These are phyloP conservation scores for Heliopora coerulea DNA, from an alignment of 92 coral and sea anemone species.

Conservation along the genomic window DNA sequence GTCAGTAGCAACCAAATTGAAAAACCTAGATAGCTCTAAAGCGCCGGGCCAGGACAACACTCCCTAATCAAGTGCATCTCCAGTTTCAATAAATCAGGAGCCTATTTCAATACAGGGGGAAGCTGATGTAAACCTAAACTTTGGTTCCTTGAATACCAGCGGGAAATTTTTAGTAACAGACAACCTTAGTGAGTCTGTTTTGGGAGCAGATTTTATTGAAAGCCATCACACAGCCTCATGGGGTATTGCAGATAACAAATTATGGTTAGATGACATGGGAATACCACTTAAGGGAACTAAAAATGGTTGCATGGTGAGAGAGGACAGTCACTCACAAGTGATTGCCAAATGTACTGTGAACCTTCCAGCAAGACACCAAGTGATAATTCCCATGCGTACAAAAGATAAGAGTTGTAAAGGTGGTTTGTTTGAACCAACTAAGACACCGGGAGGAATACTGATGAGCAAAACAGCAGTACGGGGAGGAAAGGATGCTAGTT, in stretches of 20 bases:
- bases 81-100: slow-evolving; percentile 44
- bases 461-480: slow-evolving; percentile 54
- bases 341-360: slow-evolving; percentile 54
- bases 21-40: too few species aligned
- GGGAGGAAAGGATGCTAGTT: slow-evolving; percentile 54
- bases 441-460: slow-evolving; percentile 50
- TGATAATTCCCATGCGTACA: slow-evolving; percentile 51
- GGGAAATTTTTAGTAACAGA: slow-evolving; percentile 46
- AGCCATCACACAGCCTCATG: slow-evolving; percentile 51
- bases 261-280: slow-evolving; percentile 50
- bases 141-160: slow-evolving; percentile 37
- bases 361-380: slow-evolving; percentile 56
- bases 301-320: slow-evolving; percentile 40
- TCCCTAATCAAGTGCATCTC: too few species aligned
- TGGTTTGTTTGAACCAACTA: slow-evolving; percentile 52
- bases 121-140: slow-evolving; percentile 38
- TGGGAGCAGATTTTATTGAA: slow-evolving; percentile 50
- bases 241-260: slow-evolving; percentile 46
- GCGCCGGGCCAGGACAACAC: too few species aligned
- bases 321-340: slow-evolving; percentile 47
- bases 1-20: too few species aligned
- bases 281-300: slow-evolving; percentile 28
- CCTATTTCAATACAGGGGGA: slow-evolving; percentile 46
- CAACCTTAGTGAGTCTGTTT: too few species aligned
- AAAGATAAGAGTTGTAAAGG: slow-evolving; percentile 42